These are phyloP conservation scores for Temnopleurus reevesii DNA, from an alignment of 53 echinoderm and acorn worm genomes.

Conservation along the genomic window DNA sequence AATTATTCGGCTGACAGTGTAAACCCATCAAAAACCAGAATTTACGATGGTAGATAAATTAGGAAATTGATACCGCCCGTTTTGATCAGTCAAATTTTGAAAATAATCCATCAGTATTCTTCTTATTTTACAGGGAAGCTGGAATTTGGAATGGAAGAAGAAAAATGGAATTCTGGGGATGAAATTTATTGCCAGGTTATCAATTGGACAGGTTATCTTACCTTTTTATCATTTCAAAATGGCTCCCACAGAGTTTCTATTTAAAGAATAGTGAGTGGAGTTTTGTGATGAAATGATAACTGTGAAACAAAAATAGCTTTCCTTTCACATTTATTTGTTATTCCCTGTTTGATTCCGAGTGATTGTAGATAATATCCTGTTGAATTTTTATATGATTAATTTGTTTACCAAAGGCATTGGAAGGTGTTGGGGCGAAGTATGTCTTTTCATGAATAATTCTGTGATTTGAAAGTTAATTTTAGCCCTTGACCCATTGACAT, in stretches of 20 bases:
- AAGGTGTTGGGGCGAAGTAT: no score
- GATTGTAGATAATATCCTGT: no score
- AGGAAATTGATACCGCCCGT: conserved; percentile 16
- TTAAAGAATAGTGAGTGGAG: not conserved
- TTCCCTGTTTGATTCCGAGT: no score
- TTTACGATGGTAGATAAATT: conserved; percentile 49
- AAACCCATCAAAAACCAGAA: conserved; percentile 22
- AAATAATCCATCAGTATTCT: conserved; percentile 33
- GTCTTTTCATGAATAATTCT: no score
- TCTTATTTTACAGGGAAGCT: not conserved
- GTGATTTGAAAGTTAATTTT: no score
- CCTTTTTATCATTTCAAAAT: conserved; percentile 5
- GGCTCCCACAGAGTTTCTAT: not conserved
- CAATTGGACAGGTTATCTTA: not conserved
- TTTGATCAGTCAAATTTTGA: conserved; percentile 33
- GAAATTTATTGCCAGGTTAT: conserved; percentile 4
- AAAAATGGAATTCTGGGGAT: not conserved
- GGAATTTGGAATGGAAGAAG: not conserved
- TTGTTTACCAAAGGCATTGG: no score
- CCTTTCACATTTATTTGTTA: not conserved
- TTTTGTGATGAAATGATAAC: not conserved
- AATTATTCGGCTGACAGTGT: not conserved
- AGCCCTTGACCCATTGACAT: no score
- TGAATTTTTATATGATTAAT: no score
- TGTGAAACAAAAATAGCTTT: not conserved